Base-by-base conservation (phyloP, 2,113 vertebrate species). In the Amphiprion percula region DNA sequence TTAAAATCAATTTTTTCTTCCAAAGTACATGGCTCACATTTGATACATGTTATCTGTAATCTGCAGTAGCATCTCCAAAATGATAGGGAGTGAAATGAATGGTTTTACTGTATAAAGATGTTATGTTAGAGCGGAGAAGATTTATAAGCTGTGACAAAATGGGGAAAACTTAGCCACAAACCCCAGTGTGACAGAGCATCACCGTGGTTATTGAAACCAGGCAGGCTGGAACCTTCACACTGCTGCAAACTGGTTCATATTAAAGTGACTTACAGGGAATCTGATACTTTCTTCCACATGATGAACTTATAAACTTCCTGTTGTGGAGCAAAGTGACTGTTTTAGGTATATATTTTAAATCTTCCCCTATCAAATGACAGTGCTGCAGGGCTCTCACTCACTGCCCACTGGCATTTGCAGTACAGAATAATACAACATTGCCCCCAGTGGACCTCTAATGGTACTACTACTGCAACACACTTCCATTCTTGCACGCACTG, bases 121-220 rank as follows among this genome's bases (percentile, higher is more conserved):
- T 88, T 76, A 66, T 68, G 68, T 54, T 50, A 55, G 54, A 68
- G 23, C 33, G 8, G 21, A 30, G 67, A 46, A 81, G 84, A 86
- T 88, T 90, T 90, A 87, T 74, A 85, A 86, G 68, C 70, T 83
- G 65, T 79, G 76, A 81, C 69, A 70, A 86, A 83, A 79, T 47
- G n/a, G 16, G 16, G 33, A 30, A 30, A 85, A 49, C 1, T 50
- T 75, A 62, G 84, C 82, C 75, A 70, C 65, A 82, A 50, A 68
- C 67, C 68, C 74, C 24, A 15, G 14, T 49, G 24, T 70, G 68
- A 71, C 26, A 21, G 75, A 88, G 55, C 62, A 77, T 68, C 60
- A 26, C 19, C 14, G 23, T 37, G 58, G 26, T 82, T 89, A 87
- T 89, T 49, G 53, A 77, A 89, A 87, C 56, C 83, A 90, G 78